phyloP scores from a whole-genome alignment of 1,140 invertebrate species.

The Lamellibrachia luymesi region DNA sequence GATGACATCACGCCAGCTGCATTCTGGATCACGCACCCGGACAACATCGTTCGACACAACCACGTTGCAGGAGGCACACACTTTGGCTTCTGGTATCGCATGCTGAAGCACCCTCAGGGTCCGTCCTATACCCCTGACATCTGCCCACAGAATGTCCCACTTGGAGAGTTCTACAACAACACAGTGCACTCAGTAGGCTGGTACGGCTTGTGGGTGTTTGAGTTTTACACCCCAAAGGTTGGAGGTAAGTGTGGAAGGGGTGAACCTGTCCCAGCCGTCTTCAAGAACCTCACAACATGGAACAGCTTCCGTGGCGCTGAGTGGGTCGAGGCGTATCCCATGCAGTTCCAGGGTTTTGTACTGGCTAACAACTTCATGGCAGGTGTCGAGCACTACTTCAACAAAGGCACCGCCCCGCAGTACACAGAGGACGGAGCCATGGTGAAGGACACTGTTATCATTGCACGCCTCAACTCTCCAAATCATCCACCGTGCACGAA shows the following conservation, averaged over 20 bases:
- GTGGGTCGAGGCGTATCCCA: conserved; percentile 39
- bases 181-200: conserved; percentile 51
- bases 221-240: conserved; percentile 38
- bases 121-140: conserved; percentile 42
- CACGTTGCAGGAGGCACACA: conserved; percentile 51
- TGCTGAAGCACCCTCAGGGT: conserved; percentile 48
- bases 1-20: conserved; percentile 44
- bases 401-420: background rate
- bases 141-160: conserved; percentile 42
- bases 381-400: conserved; percentile 31
- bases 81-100: conserved; percentile 52
- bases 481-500: conserved; percentile 10
- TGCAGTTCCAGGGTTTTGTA: conserved; percentile 44
- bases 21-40: conserved; percentile 45
- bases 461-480: background rate
- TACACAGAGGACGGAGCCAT: conserved; percentile 12
- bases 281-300: conserved; percentile 34
- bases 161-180: conserved; percentile 50
- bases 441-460: background rate
- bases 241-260: conserved; percentile 2
- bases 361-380: conserved; percentile 42
- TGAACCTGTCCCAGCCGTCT: conserved; percentile 19
- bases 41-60: conserved; percentile 50
- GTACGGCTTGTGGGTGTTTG: conserved; percentile 55
- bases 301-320: conserved; percentile 52